Conservation (phyloP, 2,888 invertebrate genomes). For the Ectobius pallidus region DNA sequence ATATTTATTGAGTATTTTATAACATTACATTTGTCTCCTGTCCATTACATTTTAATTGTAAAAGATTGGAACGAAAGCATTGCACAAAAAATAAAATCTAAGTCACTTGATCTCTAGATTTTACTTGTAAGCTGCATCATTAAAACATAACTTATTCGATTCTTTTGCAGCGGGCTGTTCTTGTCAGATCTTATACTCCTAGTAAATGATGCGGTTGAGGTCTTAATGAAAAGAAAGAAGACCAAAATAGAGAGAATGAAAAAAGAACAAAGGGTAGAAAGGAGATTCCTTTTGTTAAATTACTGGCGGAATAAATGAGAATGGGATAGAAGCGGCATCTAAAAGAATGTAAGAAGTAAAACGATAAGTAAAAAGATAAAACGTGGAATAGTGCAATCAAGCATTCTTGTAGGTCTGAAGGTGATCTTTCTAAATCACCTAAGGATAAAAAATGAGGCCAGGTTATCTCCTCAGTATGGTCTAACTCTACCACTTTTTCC, state of each 20-base stretch:
- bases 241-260: too few relatives aligned
- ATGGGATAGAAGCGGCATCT: not conserved
- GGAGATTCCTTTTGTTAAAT: not conserved
- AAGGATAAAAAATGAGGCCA: not conserved
- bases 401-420: too few relatives aligned
- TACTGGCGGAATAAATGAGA: not conserved
- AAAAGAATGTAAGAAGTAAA: not conserved
- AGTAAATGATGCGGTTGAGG: not conserved
- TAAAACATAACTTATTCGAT: not conserved
- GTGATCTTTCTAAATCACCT: not conserved
- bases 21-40: too few relatives aligned
- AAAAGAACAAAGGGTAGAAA: too few relatives aligned
- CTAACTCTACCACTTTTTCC: not conserved
- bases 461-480: not conserved
- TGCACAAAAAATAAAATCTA: too few relatives aligned
- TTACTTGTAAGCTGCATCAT: too few relatives aligned
- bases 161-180: not conserved
- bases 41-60: too few relatives aligned
- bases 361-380: not conserved
- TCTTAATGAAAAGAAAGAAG: not conserved
- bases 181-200: not conserved
- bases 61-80: too few relatives aligned
- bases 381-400: not conserved
- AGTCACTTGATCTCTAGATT: too few relatives aligned
- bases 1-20: too few relatives aligned